Conservation (phyloP, 1,140 invertebrate genomes). For the Sinella curviseta region DNA sequence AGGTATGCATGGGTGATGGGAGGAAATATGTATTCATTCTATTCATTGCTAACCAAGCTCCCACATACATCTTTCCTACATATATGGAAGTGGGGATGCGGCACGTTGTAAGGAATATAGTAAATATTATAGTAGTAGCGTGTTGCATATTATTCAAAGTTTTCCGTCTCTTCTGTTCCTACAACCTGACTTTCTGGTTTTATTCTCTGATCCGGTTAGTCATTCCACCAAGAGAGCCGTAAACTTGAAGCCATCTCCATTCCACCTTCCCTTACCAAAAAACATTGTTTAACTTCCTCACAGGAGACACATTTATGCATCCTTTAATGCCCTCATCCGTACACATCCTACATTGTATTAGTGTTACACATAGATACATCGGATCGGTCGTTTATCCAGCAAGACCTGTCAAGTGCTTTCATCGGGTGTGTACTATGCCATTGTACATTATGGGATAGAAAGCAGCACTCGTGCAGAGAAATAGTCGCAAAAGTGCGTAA, state of each 20-base stretch:
- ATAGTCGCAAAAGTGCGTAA: neutral
- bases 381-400: neutral
- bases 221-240: constrained; percentile 15
- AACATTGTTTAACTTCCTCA: constrained; percentile 16
- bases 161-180: neutral
- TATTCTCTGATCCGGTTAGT: constrained; percentile 10
- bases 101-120: no score
- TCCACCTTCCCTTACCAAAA: neutral
- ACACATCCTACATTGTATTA: neutral
- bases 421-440: neutral
- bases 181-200: neutral
- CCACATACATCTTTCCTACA: no score
- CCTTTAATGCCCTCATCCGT: neutral
- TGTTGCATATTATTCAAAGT: neutral
- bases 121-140: neutral
- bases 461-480: neutral
- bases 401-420: constrained; percentile 10
- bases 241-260: neutral
- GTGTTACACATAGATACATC: neutral
- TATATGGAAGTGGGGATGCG: no score
- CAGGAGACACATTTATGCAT: constrained; percentile 22
- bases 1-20: no score
- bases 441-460: neutral
- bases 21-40: no score
- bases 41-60: no score